Conservation (phyloP, 2,888 invertebrate genomes). For the Cantharis rustica region DNA sequence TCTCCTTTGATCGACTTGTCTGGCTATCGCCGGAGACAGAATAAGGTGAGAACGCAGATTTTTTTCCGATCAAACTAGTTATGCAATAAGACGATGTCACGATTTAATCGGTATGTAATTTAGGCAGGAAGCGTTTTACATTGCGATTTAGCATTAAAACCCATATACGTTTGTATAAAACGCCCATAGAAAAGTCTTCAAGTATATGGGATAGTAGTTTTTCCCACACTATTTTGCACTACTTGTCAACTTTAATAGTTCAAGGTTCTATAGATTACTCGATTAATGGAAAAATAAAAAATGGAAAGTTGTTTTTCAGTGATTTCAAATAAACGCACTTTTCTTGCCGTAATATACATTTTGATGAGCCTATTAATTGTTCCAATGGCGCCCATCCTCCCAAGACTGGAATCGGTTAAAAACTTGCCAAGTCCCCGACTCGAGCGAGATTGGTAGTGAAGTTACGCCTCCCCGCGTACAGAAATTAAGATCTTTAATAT, state of each 20-base stretch:
- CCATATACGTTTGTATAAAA: neutral
- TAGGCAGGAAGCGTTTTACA: neutral
- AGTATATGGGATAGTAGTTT: neutral
- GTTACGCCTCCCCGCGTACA: conserved; percentile 22
- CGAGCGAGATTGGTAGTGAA: neutral
- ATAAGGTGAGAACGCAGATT: neutral
- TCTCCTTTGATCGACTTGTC: neutral
- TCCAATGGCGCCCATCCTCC: neutral
- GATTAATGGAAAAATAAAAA: neutral
- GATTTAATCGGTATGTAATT: neutral
- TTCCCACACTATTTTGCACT: conserved; percentile 4
- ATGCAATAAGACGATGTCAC: neutral
- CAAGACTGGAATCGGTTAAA: neutral
- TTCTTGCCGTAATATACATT: conserved; percentile 29
- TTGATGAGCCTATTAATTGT: neutral
- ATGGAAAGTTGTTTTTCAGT: neutral
- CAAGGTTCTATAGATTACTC: neutral
- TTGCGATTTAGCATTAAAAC: neutral
- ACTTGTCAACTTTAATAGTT: neutral
- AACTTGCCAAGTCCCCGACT: neutral
- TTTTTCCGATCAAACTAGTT: neutral
- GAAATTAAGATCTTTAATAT: conserved; percentile 44
- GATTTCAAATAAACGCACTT: conserved; percentile 26
- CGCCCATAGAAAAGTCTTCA: neutral
- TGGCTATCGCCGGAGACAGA: neutral